Conservation (phyloP, 2,113 vertebrate species). For the Colistium nudipinnis region DNA sequence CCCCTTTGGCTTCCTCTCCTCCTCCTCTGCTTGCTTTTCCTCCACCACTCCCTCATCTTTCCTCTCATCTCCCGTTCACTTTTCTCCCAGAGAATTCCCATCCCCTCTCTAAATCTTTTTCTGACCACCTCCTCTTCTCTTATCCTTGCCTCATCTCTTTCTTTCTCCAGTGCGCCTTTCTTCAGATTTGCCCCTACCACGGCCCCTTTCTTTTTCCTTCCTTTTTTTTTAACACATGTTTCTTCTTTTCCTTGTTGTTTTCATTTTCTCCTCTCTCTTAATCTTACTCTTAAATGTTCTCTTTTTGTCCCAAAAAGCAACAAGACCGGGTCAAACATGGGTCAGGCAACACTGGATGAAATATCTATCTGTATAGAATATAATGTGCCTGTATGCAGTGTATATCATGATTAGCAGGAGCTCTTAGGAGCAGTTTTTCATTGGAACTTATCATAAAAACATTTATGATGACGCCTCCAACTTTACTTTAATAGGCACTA, state of each 20-base stretch:
- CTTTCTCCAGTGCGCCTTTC: neutral
- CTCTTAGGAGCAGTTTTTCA: neutral
- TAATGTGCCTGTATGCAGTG: neutral
- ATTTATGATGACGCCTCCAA: neutral
- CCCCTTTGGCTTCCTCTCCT: slow-evolving; percentile 21
- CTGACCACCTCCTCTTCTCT: neutral
- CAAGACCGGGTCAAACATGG: neutral
- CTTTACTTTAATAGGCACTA: neutral
- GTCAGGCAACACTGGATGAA: slow-evolving; percentile 1
- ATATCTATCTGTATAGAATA: neutral
- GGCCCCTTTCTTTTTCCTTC: neutral
- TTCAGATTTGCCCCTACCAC: neutral
- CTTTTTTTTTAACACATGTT: neutral
- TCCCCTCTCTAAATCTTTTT: slow-evolving; percentile 12
- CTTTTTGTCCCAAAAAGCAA: neutral
- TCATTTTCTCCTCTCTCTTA: neutral
- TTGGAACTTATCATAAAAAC: neutral
- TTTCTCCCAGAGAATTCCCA: slow-evolving; percentile 11
- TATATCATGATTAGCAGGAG: neutral
- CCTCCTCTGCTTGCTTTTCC: slow-evolving; percentile 22
- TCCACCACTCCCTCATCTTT: slow-evolving; percentile 30
- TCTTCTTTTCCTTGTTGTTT: neutral
- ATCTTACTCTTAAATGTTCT: neutral
- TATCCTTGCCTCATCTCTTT: neutral
- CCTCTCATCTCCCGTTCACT: slow-evolving; percentile 11